These are phyloP conservation scores for Chunga burmeisteri DNA, from an alignment of 2,113 vertebrate genomes.

Conservation along the genomic window DNA sequence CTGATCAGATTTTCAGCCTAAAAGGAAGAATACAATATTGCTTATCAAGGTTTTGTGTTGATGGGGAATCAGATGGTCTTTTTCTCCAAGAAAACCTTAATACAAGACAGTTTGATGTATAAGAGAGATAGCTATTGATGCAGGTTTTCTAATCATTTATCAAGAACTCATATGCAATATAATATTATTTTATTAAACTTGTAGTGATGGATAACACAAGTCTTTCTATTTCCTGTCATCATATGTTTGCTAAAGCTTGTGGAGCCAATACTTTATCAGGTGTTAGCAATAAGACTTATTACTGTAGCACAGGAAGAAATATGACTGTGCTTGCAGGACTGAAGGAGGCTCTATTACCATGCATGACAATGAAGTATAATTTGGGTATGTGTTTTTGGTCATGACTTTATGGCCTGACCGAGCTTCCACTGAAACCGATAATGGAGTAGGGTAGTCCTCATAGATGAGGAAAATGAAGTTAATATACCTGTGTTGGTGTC, in stretches of 20 bases:
- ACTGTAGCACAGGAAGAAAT: not conserved
- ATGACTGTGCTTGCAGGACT: not conserved
- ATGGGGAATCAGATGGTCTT: not conserved
- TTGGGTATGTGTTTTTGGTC: not conserved
- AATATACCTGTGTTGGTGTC: not conserved
- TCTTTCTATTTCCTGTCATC: not conserved
- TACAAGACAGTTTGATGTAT: not conserved
- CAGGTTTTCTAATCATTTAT: not conserved
- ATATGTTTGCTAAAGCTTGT: not conserved
- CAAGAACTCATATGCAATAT: not conserved
- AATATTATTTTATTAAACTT: slow-evolving; percentile 10
- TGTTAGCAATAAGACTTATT: not conserved
- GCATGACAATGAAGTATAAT: not conserved
- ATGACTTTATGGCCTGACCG: not conserved
- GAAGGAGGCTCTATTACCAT: not conserved
- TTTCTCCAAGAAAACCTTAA: not conserved
- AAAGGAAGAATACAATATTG: not conserved
- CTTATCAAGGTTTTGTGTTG: not conserved
- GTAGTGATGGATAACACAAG: not conserved
- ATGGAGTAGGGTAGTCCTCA: not conserved
- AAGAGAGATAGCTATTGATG: not conserved
- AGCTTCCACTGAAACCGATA: not conserved
- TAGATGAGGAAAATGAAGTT: not conserved
- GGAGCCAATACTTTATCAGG: not conserved
- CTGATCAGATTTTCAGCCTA: not conserved